These are phyloP conservation scores for Exephanes ischioxanthus DNA, from an alignment of 2,888 invertebrate species.

Conservation along the genomic window DNA sequence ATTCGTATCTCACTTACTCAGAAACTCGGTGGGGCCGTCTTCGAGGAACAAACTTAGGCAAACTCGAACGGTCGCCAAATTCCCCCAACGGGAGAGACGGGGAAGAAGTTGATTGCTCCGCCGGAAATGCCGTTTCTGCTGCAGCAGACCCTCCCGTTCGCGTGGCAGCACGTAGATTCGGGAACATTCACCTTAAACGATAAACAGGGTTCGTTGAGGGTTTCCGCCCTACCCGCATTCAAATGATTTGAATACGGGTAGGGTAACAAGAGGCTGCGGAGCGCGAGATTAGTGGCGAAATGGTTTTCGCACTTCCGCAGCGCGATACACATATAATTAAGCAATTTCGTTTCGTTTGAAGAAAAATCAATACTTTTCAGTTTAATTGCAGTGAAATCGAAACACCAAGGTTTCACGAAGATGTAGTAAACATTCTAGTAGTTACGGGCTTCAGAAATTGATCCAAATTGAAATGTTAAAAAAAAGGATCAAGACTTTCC, in stretches of 20 bases:
- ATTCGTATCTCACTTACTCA: constrained; percentile 36
- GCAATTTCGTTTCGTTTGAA: background rate
- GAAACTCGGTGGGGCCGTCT: constrained; percentile 46
- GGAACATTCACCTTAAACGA: constrained; percentile 35
- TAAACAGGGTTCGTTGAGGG: constrained; percentile 42
- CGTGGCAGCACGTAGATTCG: constrained; percentile 29
- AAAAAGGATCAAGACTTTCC: too few relatives aligned
- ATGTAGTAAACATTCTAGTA: background rate
- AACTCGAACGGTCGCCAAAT: constrained; percentile 55
- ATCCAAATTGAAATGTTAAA: too few relatives aligned
- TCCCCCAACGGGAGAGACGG: constrained; percentile 42
- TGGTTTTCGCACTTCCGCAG: background rate
- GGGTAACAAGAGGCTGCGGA: constrained; percentile 21
- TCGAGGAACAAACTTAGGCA: constrained; percentile 41
- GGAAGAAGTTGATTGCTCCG: constrained; percentile 62
- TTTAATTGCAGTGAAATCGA: background rate
- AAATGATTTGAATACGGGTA: constrained; percentile 23
- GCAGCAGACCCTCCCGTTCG: constrained; percentile 28
- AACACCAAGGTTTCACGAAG: background rate
- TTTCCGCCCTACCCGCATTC: constrained; percentile 20
- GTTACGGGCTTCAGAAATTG: too few relatives aligned
- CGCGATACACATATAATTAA: background rate
- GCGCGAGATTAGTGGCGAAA: constrained; percentile 15
- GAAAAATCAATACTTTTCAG: background rate
- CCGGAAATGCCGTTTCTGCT: constrained; percentile 60